phyloP scores from a whole-genome alignment of 2,888 invertebrate genomes.

The Ganaspis brasiliensis region DNA sequence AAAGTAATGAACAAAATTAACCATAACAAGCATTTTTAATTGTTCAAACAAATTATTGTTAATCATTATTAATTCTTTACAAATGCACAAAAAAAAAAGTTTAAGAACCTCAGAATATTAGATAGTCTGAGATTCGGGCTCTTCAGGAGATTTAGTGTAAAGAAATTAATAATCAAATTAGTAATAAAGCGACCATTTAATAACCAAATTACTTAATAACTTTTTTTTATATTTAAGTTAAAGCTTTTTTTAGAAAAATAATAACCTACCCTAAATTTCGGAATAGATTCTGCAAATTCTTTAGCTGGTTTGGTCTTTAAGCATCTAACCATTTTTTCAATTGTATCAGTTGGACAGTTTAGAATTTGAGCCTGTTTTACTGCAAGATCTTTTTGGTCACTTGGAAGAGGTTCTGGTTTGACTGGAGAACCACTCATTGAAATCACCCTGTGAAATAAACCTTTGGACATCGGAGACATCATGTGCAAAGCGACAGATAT shows the following conservation, averaged over 20 bases:
- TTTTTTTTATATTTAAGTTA: too few species aligned
- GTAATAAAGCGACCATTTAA: too few species aligned
- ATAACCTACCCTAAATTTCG: slow-evolving; percentile 64
- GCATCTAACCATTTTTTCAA: slow-evolving; percentile 83
- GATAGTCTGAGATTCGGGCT: too few species aligned
- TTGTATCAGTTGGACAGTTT: slow-evolving; percentile 83
- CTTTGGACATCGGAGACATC: slow-evolving; percentile 85
- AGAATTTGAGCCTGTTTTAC: slow-evolving; percentile 84
- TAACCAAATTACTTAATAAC: too few species aligned
- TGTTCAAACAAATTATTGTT: too few species aligned
- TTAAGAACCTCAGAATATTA: too few species aligned
- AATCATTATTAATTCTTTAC: too few species aligned
- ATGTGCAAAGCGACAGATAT: slow-evolving; percentile 80
- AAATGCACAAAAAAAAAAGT: too few species aligned
- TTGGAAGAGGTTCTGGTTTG: slow-evolving; percentile 82
- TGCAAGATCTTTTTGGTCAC: slow-evolving; percentile 83
- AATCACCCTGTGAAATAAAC: slow-evolving; percentile 87
- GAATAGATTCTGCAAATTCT: slow-evolving; percentile 63
- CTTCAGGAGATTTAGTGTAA: too few species aligned
- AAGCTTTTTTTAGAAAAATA: slow-evolving; percentile 22
- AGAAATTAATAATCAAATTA: too few species aligned
- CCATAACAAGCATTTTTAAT: too few species aligned
- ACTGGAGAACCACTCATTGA: slow-evolving; percentile 86
- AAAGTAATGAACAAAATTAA: too few species aligned
- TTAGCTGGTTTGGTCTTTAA: slow-evolving; percentile 81